Evolutionary conservation across 2,113 vertebrate species (phyloP).

Genomic region (Lasiurus cinereus): DNA sequence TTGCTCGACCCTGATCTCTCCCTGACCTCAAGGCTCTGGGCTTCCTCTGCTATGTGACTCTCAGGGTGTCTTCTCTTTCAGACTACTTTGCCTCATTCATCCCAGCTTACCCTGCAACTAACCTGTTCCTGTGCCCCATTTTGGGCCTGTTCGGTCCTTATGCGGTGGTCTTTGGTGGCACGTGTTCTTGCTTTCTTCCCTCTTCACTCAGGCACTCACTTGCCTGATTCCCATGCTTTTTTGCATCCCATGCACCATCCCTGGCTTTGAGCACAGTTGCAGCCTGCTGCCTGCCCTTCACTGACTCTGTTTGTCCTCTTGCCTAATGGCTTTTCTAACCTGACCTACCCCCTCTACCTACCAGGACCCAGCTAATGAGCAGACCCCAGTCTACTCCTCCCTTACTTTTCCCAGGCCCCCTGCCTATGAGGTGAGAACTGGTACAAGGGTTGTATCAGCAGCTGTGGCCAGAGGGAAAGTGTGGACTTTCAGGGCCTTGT

Average conservation of each 20-base stretch:
- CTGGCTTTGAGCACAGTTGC: not conserved
- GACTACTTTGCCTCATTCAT: not conserved
- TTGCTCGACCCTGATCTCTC: not conserved
- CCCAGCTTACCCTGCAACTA: slow-evolving; percentile 15
- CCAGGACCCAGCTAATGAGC: not conserved
- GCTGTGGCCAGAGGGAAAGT: not conserved
- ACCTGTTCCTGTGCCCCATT: not conserved
- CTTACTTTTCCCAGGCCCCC: not conserved
- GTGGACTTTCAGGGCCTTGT: not conserved
- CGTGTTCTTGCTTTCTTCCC: not conserved
- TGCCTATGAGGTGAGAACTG: not conserved
- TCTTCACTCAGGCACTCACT: not conserved
- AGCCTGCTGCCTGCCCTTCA: not conserved
- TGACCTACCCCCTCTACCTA: not conserved
- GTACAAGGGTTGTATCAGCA: not conserved
- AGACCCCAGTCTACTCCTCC: not conserved
- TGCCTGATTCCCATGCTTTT: not conserved
- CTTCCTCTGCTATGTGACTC: slow-evolving; percentile 34
- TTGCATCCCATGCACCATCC: not conserved
- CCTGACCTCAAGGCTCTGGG: slow-evolving; percentile 34
- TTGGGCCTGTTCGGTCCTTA: not conserved
- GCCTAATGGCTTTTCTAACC: not conserved
- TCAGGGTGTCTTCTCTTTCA: slow-evolving; percentile 60
- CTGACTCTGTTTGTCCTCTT: not conserved
- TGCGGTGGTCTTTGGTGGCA: not conserved